Evolutionary conservation across 1,140 invertebrate species (phyloP).

Genomic region (Drosophila lowei): DNA sequence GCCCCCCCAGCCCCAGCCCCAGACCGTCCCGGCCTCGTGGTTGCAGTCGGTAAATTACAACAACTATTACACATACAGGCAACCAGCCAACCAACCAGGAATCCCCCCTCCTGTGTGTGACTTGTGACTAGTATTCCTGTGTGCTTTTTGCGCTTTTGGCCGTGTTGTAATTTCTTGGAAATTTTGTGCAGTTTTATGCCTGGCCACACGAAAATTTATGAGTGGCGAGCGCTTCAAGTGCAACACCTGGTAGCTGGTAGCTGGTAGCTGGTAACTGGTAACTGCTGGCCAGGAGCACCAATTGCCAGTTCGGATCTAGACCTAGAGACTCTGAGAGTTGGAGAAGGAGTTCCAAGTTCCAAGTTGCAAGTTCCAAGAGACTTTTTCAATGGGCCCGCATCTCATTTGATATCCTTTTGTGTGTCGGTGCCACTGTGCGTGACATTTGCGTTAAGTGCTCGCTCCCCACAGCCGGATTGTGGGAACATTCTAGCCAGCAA

Average conservation of each 20-base stretch:
- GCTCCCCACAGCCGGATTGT: too few relatives aligned
- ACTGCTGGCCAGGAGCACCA: slow-evolving; percentile 6
- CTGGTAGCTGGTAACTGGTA: slow-evolving; percentile 60
- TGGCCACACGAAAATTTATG: slow-evolving; percentile 74
- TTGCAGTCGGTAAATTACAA: slow-evolving; percentile 78
- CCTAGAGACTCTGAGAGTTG: not conserved
- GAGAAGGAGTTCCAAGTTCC: not conserved
- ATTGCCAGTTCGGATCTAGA: slow-evolving; percentile 3
- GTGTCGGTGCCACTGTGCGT: slow-evolving; percentile 68
- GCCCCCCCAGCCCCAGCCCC: slow-evolving; percentile 3
- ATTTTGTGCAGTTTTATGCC: slow-evolving; percentile 71
- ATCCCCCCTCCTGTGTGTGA: slow-evolving; percentile 15
- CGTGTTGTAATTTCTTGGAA: slow-evolving; percentile 80
- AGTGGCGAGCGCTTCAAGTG: slow-evolving; percentile 62
- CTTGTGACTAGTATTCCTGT: slow-evolving; percentile 36
- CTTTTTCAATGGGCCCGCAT: slow-evolving; percentile 69
- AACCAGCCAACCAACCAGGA: not conserved
- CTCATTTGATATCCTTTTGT: slow-evolving; percentile 73
- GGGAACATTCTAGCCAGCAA: slow-evolving; percentile 36
- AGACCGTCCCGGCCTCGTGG: slow-evolving; percentile 14
- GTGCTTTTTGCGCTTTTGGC: slow-evolving; percentile 49
- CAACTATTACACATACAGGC: slow-evolving; percentile 66
- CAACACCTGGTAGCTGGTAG: slow-evolving; percentile 72
- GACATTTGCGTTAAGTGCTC: slow-evolving; percentile 77
- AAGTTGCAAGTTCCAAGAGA: not conserved